Evolutionary conservation across 2,797 vertebrate species (phyloP).

Genomic region (Diplodus sargus): DNA sequence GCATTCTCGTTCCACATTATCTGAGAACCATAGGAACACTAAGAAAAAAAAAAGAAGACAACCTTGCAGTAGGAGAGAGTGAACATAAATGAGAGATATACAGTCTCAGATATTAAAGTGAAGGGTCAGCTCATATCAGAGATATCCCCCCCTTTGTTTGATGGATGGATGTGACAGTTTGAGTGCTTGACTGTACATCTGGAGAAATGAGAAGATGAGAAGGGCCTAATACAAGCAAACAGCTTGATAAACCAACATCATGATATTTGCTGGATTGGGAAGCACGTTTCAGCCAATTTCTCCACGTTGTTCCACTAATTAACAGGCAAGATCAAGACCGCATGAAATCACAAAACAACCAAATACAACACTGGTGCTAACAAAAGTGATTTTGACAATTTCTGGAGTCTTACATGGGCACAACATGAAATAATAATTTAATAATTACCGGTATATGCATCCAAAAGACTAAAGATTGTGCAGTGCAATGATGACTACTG

Average conservation of each 20-base stretch:
- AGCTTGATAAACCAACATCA: slow-evolving; percentile 89
- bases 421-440: slow-evolving; percentile 72
- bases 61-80: slow-evolving; percentile 2
- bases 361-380: slow-evolving; percentile 79
- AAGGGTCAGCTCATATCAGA: slow-evolving; percentile 30
- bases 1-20: neutral
- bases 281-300: slow-evolving; percentile 86
- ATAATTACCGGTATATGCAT: too few species aligned
- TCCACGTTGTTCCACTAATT: slow-evolving; percentile 91
- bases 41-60: neutral
- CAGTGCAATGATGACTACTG: slow-evolving; percentile 40
- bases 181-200: slow-evolving; percentile 37
- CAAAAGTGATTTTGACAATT: slow-evolving; percentile 86
- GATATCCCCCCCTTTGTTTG: slow-evolving; percentile 16
- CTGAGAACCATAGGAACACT: neutral
- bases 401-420: slow-evolving; percentile 73
- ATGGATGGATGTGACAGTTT: slow-evolving; percentile 41
- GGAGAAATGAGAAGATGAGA: slow-evolving; percentile 43
- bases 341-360: slow-evolving; percentile 86
- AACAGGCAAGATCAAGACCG: slow-evolving; percentile 88
- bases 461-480: slow-evolving; percentile 50
- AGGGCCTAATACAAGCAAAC: slow-evolving; percentile 82
- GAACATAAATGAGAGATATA: slow-evolving; percentile 13
- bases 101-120: slow-evolving; percentile 26
- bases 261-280: slow-evolving; percentile 87